Evolutionary conservation across 2,888 invertebrate species (phyloP), one percentile per base, ranked within the genome.

Genomic region (Rotaria macrura): DNA sequence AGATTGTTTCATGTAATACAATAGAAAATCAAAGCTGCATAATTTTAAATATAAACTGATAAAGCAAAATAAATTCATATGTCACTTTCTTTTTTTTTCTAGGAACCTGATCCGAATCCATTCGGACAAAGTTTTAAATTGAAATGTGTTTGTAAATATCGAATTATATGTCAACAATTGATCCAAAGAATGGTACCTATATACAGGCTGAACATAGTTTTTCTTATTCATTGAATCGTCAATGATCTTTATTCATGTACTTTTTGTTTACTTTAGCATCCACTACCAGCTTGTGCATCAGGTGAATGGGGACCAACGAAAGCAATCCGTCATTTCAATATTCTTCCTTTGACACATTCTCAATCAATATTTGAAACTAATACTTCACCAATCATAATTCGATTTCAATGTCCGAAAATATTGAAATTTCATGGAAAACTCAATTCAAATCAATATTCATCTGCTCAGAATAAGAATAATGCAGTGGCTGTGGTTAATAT

Each of bases 241-340:
- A 6, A 43, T 43, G 7, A 12, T 25, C 9, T 25, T n/a, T 43
- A 0, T 43, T n/a, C n/a, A n/a, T n/a, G n/a, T n/a, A n/a, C n/a
- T n/a, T n/a, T n/a, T n/a, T 74, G 6, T 40, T 23, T 17, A 40
- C 0, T 40, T n/a, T 79, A 79, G 79, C 92, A 98, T 34, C 98
- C 99, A 0, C 92, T 99, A 87, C 99, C 99, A 0, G 55, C 74
- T 23, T 97, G 98, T 91, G 97, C 98, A 17, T 96, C 96, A 88
- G 98, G 98, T 25, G 98, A 99, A 92, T 99, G 98, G 98, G 98
- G 99, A 5, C 98, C 98, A 10, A 96, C 96, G 83, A 99, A 99
- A 91, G 93, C 92, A 1, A 95, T 95, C 29, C 93, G 97, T 87
- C 93, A 98, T 54, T 98, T 98, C 90, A 96, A 96, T 6, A 93